phyloP scores from a whole-genome alignment of 1,140 invertebrate species.

The Mycetomoellerius zeteki region DNA sequence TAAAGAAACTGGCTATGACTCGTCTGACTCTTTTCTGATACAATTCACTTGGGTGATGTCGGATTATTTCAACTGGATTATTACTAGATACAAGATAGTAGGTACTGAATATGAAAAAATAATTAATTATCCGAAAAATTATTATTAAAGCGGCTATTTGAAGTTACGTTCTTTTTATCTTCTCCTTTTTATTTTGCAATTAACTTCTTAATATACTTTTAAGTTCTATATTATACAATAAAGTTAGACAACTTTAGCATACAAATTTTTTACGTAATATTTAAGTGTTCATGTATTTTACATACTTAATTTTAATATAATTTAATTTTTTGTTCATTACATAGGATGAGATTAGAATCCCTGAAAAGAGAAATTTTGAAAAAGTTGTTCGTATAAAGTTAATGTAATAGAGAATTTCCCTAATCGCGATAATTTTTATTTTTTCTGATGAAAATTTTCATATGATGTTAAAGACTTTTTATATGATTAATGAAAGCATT shows the following conservation, averaged over 20 bases:
- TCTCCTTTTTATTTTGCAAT: not conserved
- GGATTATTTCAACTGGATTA: slow-evolving; percentile 23
- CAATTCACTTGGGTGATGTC: slow-evolving; percentile 1
- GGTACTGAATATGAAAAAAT: not conserved
- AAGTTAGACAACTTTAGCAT: not conserved
- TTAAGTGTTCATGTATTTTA: slow-evolving; percentile 39
- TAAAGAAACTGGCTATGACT: not conserved
- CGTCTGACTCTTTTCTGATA: not conserved
- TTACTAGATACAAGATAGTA: not conserved
- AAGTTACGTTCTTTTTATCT: not conserved
- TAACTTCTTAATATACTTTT: not conserved
- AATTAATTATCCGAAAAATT: not conserved
- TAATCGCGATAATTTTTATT: not conserved
- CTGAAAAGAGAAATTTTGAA: not conserved
- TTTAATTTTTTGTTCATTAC: not conserved
- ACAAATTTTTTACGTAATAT: not conserved
- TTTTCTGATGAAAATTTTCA: not conserved
- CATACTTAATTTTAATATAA: not conserved
- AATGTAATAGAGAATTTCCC: not conserved
- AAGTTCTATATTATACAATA: not conserved
- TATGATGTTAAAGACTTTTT: not conserved
- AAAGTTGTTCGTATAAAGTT: not conserved
- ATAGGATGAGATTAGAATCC: not conserved
- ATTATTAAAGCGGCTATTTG: not conserved
- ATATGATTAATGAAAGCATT: not conserved